Conservation (phyloP, 2,113 vertebrate species). For the Columba janthina region DNA sequence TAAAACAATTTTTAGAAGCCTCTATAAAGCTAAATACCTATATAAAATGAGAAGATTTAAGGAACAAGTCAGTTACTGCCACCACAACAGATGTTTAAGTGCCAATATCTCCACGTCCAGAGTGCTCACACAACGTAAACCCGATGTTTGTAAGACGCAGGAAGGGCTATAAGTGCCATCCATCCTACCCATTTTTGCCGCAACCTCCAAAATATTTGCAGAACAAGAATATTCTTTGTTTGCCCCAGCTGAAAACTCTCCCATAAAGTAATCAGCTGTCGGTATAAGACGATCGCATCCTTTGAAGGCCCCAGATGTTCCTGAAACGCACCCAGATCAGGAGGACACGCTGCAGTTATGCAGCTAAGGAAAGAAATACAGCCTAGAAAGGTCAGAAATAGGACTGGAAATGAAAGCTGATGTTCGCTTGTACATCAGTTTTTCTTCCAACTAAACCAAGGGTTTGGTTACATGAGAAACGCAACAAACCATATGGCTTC, state of each 20-base stretch:
- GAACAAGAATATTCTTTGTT: neutral
- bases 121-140: rapidly evolving
- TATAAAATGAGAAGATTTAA: neutral
- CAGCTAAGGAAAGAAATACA: neutral
- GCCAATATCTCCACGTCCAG: neutral
- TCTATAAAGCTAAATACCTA: neutral
- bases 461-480: neutral
- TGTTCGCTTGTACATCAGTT: neutral
- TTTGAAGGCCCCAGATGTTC: neutral
- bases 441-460: neutral
- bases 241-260: neutral
- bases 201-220: neutral
- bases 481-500: neutral
- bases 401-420: neutral
- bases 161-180: neutral
- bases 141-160: neutral
- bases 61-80: neutral
- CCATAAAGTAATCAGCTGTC: neutral
- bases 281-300: neutral
- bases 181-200: neutral
- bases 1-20: too few relatives aligned
- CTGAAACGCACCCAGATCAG: neutral
- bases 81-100: too few relatives aligned
- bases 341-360: neutral
- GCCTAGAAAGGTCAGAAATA: neutral